phyloP scores from a whole-genome alignment of 2,888 invertebrate genomes.

The Orthonevra nobilis region DNA sequence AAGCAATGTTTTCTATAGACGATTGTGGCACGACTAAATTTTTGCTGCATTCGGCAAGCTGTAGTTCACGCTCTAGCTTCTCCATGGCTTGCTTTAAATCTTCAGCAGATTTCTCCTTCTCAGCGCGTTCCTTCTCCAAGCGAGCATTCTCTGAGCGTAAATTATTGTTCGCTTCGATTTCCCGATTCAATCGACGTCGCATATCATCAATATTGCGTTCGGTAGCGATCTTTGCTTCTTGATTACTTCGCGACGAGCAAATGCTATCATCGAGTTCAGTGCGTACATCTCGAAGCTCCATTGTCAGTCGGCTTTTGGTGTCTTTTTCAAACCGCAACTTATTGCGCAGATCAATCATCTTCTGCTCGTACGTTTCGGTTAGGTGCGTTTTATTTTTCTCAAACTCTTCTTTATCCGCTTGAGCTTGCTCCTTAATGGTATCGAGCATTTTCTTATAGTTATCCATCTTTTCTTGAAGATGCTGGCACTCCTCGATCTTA shows the following conservation, averaged over 20 bases:
- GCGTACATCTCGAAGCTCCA: slow-evolving; percentile 77
- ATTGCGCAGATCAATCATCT: slow-evolving; percentile 79
- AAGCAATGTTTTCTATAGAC: slow-evolving; percentile 70
- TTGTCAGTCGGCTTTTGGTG: slow-evolving; percentile 78
- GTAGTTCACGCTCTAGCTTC: slow-evolving; percentile 76
- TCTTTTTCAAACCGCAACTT: slow-evolving; percentile 80
- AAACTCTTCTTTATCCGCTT: slow-evolving; percentile 75
- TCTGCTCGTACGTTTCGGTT: slow-evolving; percentile 79
- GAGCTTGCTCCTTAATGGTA: slow-evolving; percentile 77
- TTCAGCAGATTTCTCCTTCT: slow-evolving; percentile 77
- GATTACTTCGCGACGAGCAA: slow-evolving; percentile 75
- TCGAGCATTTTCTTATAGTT: slow-evolving; percentile 79
- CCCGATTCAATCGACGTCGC: slow-evolving; percentile 76
- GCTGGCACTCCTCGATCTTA: slow-evolving; percentile 77
- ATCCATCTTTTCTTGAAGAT: slow-evolving; percentile 77
- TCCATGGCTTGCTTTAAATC: slow-evolving; percentile 74
- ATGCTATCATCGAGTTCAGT: slow-evolving; percentile 77
- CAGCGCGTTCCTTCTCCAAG: slow-evolving; percentile 73
- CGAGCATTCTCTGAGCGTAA: slow-evolving; percentile 75
- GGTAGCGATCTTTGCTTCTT: slow-evolving; percentile 76
- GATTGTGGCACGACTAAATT: slow-evolving; percentile 72
- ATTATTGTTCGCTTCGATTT: slow-evolving; percentile 77
- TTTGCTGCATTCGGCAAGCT: slow-evolving; percentile 76
- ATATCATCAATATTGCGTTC: slow-evolving; percentile 77
- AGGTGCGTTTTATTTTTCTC: slow-evolving; percentile 78